These are phyloP conservation scores for Ips nitidus DNA, from an alignment of 1,140 invertebrate species.

Conservation along the genomic window DNA sequence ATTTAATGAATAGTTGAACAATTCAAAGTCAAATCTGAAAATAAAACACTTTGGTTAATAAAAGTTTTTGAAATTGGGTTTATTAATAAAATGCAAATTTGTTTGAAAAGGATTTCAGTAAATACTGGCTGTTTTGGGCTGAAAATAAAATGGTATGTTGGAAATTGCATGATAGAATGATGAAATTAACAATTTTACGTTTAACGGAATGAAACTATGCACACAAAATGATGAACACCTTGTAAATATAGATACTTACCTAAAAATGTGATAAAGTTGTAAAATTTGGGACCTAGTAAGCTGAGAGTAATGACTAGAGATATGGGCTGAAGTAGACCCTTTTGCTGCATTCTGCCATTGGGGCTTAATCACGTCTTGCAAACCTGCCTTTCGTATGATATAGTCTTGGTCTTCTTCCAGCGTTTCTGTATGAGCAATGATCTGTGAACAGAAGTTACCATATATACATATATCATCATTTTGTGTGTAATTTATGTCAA, in stretches of 20 bases:
- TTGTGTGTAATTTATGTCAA: too few species aligned
- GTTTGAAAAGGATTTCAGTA: neutral
- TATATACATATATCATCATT: neutral
- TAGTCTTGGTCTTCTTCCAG: slow-evolving; percentile 83
- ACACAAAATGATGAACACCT: too few species aligned
- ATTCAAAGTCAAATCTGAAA: slow-evolving; percentile 78
- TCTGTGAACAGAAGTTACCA: slow-evolving; percentile 36
- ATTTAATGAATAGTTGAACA: slow-evolving; percentile 78
- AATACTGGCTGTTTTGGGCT: too few species aligned
- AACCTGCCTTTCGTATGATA: slow-evolving; percentile 72
- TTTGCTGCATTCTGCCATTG: slow-evolving; percentile 81
- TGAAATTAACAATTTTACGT: too few species aligned
- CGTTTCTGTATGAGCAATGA: slow-evolving; percentile 88
- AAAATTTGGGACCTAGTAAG: slow-evolving; percentile 73
- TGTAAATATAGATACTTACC: slow-evolving; percentile 51
- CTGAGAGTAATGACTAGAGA: slow-evolving; percentile 74
- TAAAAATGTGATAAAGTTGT: slow-evolving; percentile 78
- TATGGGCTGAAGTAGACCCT: slow-evolving; percentile 67
- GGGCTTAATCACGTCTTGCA: slow-evolving; percentile 75
- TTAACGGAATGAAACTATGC: too few species aligned
- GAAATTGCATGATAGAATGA: neutral
- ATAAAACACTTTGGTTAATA: neutral
- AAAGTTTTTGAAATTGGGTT: neutral
- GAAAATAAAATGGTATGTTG: neutral
- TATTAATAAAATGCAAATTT: neutral